Evolutionary conservation across 2,113 vertebrate species (phyloP), one percentile per base, ranked within the genome.

Genomic region (Synodontis membranacea): DNA sequence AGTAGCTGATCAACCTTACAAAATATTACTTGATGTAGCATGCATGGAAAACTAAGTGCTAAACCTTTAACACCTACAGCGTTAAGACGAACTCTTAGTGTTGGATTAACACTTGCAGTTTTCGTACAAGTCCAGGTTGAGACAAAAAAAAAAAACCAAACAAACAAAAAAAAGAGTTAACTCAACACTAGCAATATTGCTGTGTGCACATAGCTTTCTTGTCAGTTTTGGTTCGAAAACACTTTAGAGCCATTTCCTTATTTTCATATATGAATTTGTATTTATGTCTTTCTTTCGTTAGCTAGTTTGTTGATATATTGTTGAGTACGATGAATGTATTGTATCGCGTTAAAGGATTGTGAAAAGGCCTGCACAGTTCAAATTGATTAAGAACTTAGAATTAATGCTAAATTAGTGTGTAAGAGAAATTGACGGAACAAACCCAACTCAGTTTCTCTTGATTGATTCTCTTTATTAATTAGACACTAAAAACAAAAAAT

Each of bases 281-380:
- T 86, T 89, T 44, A 87, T 90, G 87, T 72, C 82, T 76, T n/a
- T 31, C 7, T 21, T 72, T n/a, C 90, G 84, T 92, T 92, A 92
- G 90, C 91, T 92, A 12, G 12, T 75, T 75, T 46, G 90, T 68
- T 66, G 58, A 31, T 79, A 87, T 75, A 88, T 89, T 88, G 78
- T 89, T 44, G 86, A 89, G 90, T 72, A 88, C 88, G 86, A 86
- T 93, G 91, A 93, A 93, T 94, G 91, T 93, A 90, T 90, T 31
- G 14, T 83, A 66, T 76, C 17, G 52, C 37, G 76, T 5, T 56
- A 37, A 54, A 54, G 19, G 58, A 79, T 48, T 62, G 25, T 64
- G 14, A 80, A n/a, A 54, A 80, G 60, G 46, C 75, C 31, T 85
- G 34, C 84, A 78, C 60, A 52, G 34, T 80, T 39, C 72, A 75